Evolutionary conservation across 2,113 vertebrate genomes (phyloP).

Genomic region (Chaetura pelagica): DNA sequence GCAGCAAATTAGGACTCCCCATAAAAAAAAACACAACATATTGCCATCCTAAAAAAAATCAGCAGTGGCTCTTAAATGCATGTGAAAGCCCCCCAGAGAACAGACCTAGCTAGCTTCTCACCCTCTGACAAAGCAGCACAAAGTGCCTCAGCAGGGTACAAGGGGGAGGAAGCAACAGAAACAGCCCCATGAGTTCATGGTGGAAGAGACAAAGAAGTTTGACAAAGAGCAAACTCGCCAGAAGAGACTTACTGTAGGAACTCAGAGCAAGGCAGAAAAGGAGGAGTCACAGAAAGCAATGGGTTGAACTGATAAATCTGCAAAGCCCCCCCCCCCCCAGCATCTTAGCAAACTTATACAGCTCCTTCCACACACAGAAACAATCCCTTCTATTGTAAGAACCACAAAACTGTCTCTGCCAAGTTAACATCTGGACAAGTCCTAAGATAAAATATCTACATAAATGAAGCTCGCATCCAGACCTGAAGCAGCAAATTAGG

Average conservation of each 20-base stretch:
- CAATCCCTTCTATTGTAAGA: background rate
- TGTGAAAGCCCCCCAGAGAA: background rate
- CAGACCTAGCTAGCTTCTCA: background rate
- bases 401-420: conserved; percentile 1
- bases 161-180: background rate
- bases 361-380: background rate
- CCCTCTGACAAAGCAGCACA: background rate
- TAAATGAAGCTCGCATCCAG: conserved; percentile 20
- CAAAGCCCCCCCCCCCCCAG: too few species aligned
- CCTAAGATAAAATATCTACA: conserved; percentile 12
- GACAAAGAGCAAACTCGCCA: background rate
- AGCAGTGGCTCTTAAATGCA: background rate
- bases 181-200: accelerated
- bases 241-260: background rate
- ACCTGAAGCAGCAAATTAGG: background rate
- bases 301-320: background rate
- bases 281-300: background rate
- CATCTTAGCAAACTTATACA: background rate
- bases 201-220: background rate
- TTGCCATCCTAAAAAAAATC: background rate
- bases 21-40: background rate
- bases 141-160: background rate
- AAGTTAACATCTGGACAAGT: conserved; percentile 3
- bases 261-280: background rate
- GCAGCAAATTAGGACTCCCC: background rate